phyloP scores from a whole-genome alignment of 2,888 invertebrate genomes.

The Heliconius erato region DNA sequence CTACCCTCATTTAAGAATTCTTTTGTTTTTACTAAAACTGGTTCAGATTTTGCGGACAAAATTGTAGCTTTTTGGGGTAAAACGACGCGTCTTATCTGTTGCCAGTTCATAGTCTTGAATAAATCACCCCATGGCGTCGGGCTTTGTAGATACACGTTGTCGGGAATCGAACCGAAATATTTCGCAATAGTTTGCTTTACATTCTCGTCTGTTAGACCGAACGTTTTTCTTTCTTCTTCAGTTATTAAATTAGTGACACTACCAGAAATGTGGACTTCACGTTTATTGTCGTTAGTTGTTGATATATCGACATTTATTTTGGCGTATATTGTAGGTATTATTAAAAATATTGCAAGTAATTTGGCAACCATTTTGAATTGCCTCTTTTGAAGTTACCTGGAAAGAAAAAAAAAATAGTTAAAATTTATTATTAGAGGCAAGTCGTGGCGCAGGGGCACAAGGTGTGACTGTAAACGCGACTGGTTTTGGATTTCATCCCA shows the following conservation, averaged over 20 bases:
- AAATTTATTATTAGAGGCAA: too few relatives aligned
- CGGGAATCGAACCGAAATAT: constrained; percentile 58
- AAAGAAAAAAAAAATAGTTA: neutral
- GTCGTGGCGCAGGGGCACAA: too few relatives aligned
- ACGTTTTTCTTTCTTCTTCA: constrained; percentile 58
- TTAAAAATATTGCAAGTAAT: constrained; percentile 49
- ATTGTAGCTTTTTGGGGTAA: constrained; percentile 55
- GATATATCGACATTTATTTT: constrained; percentile 59
- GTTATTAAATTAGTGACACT: constrained; percentile 55
- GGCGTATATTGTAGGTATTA: constrained; percentile 56
- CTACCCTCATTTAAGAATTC: constrained; percentile 55
- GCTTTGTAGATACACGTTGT: constrained; percentile 58
- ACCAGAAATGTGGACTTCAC: constrained; percentile 54
- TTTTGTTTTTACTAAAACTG: constrained; percentile 52
- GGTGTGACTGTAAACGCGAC: too few relatives aligned
- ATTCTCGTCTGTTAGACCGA: constrained; percentile 58
- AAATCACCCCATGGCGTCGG: constrained; percentile 69
- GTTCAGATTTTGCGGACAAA: constrained; percentile 52
- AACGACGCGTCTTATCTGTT: constrained; percentile 59
- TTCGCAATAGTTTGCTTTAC: constrained; percentile 56
- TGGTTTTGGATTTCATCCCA: too few relatives aligned
- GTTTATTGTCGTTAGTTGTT: constrained; percentile 52
- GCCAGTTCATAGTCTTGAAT: constrained; percentile 60
- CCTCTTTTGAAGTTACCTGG: neutral
- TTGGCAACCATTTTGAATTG: constrained; percentile 50